These are phyloP conservation scores for Pterocles gutturalis DNA, from an alignment of 2,113 vertebrate species.

Conservation along the genomic window DNA sequence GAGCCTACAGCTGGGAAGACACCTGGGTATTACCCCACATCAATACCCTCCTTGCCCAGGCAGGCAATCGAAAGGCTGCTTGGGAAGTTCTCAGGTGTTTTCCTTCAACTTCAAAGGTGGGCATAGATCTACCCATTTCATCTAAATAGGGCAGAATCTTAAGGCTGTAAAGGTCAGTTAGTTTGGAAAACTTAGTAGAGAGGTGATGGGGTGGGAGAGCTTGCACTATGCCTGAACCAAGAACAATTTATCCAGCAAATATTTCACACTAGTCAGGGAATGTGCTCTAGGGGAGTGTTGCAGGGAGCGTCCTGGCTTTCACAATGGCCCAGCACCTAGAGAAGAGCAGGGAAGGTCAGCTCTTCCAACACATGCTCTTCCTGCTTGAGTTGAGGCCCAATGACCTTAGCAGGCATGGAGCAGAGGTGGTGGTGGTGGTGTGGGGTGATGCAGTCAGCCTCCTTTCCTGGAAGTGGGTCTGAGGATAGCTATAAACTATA, in stretches of 20 bases:
- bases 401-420: not conserved
- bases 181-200: not conserved
- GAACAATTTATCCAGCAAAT: not conserved
- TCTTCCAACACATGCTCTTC: not conserved
- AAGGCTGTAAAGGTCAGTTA: not conserved
- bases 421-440: not conserved
- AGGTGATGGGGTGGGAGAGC: not conserved
- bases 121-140: not conserved
- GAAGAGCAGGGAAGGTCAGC: fast-evolving
- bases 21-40: not conserved
- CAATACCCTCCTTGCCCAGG: not conserved
- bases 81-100: not conserved
- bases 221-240: not conserved
- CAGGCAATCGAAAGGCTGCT: not conserved
- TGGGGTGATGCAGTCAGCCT: not conserved
- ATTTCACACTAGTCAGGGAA: not conserved
- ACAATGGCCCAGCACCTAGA: not conserved
- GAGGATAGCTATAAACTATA: constrained; percentile 56
- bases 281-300: not conserved
- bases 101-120: not conserved
- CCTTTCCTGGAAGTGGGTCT: constrained; percentile 67
- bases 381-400: not conserved
- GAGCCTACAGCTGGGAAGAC: not conserved
- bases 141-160: not conserved
- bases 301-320: not conserved